Evolutionary conservation across 2,113 vertebrate species (phyloP).

Genomic region (Thalassarche chlororhynchos): DNA sequence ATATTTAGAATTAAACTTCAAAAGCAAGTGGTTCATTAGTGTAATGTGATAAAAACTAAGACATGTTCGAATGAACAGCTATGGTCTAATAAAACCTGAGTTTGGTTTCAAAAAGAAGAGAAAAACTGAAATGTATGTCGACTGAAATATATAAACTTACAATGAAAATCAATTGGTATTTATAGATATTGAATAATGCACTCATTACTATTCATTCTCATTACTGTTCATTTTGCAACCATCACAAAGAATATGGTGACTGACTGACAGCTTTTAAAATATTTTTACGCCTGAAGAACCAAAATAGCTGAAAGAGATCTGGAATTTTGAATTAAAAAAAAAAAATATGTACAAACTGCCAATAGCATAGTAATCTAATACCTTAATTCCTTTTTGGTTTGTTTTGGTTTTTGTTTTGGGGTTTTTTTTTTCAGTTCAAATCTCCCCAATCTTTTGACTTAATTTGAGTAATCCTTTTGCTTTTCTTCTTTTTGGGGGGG

Average conservation of each 20-base stretch:
- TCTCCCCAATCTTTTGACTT: background rate
- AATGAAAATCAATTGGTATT: conserved; percentile 30
- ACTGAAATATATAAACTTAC: background rate
- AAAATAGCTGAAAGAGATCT: conserved; percentile 28
- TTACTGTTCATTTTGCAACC: conserved; percentile 39
- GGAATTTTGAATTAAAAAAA: background rate
- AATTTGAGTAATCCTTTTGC: background rate
- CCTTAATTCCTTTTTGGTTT: background rate
- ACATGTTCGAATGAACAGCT: background rate
- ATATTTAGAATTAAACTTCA: conserved; percentile 28
- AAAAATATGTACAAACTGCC: background rate
- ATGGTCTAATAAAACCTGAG: background rate
- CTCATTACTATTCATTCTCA: conserved; percentile 53
- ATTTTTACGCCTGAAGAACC: conserved; percentile 40
- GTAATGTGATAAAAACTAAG: background rate
- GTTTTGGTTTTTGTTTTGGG: too few relatives aligned
- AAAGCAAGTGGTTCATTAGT: background rate
- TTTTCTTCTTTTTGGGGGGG: background rate
- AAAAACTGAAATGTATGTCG: background rate
- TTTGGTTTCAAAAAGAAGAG: background rate
- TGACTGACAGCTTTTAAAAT: conserved; percentile 61
- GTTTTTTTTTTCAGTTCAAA: background rate
- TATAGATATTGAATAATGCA: conserved; percentile 48
- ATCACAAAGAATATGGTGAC: conserved; percentile 36
- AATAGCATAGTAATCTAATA: background rate